Percentiles rank a stretch among this genome's conserved stretches.
Evolutionary conservation across 1,140 invertebrate genomes (phyloP).

Genomic region (Drosophila sproati): DNA sequence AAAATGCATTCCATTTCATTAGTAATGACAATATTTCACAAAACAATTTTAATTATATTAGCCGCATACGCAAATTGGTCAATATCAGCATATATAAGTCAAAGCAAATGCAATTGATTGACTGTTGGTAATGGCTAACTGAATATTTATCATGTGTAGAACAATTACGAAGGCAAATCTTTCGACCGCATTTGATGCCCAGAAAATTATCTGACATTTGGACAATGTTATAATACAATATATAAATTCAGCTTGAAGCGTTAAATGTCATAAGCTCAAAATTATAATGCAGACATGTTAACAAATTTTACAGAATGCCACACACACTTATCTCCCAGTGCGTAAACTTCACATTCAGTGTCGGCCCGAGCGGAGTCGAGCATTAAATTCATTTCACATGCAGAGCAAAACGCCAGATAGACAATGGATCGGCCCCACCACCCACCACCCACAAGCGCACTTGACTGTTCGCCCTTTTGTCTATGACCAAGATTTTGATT

Average conservation of each 20-base stretch:
- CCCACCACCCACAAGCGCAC: slow-evolving; percentile 1
- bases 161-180: slow-evolving; percentile 8
- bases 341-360: not conserved
- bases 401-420: slow-evolving; percentile 47
- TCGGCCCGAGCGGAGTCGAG: slow-evolving; percentile 11
- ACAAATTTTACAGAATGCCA: slow-evolving; percentile 64
- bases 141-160: not conserved
- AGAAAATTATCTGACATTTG: slow-evolving; percentile 25
- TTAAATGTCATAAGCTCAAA: slow-evolving; percentile 58
- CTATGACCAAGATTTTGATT: slow-evolving; percentile 68
- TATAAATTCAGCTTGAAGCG: not conserved
- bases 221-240: slow-evolving; percentile 16
- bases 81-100: not conserved
- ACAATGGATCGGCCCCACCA: slow-evolving; percentile 33
- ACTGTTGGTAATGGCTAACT: too few species aligned
- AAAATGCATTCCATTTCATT: not conserved
- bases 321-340: slow-evolving; percentile 30
- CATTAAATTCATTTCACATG: slow-evolving; percentile 72
- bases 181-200: not conserved
- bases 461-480: slow-evolving; percentile 23
- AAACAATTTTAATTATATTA: slow-evolving; percentile 1
- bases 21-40: not conserved
- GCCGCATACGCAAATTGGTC: not conserved
- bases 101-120: not conserved
- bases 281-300: slow-evolving; percentile 69